Evolutionary conservation across 30 jellyfish, hydroid and myxozoan genomes (phyloP).

Genomic region (Hydra vulgaris): DNA sequence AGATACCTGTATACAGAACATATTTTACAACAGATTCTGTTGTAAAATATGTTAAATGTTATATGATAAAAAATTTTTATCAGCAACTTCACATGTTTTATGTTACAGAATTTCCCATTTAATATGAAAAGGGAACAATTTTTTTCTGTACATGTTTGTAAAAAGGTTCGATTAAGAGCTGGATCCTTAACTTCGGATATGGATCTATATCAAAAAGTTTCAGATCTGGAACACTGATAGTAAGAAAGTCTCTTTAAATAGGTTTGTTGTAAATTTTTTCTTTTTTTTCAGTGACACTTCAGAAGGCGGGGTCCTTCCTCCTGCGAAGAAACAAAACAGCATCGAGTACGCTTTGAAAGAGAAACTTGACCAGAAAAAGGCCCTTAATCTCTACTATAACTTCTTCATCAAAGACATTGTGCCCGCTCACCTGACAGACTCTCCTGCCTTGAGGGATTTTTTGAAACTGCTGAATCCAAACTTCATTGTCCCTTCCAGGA

Average conservation of each 20-base stretch:
- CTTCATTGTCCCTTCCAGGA: conserved; percentile 6
- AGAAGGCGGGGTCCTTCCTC: background rate
- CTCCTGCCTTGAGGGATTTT: conserved; percentile 8
- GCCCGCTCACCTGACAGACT: conserved; percentile 4
- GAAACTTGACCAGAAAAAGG: background rate
- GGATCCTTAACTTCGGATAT: background rate
- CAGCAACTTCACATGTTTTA: background rate
- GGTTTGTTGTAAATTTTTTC: background rate
- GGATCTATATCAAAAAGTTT: background rate
- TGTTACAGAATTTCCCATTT: background rate
- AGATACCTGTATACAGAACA: background rate
- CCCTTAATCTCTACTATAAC: background rate
- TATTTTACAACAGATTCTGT: background rate
- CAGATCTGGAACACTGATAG: background rate
- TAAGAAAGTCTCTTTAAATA: background rate
- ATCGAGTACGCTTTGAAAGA: background rate
- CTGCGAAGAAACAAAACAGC: background rate
- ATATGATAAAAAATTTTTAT: background rate
- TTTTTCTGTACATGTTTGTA: background rate
- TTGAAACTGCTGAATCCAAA: conserved; percentile 3
- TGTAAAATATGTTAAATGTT: background rate
- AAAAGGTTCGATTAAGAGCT: background rate
- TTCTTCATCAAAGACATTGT: conserved; percentile 1
- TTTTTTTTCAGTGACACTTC: background rate
- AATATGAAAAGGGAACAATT: background rate